phyloP scores from a whole-genome alignment of 2,113 vertebrate species.

The Nerophis ophidion region DNA sequence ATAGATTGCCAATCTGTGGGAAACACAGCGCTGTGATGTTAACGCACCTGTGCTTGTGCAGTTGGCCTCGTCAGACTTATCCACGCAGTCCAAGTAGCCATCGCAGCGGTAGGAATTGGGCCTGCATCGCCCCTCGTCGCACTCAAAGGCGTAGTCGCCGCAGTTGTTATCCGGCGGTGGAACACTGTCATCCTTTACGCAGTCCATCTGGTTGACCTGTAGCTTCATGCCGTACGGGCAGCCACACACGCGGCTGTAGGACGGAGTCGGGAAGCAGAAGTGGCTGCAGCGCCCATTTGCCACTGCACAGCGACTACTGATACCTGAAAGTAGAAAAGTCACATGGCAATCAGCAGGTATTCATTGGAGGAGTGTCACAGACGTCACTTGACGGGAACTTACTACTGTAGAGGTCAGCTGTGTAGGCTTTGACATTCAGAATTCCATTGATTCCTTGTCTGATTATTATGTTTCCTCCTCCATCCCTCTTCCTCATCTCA shows the following conservation, averaged over 20 bases:
- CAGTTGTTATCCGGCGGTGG: constrained; percentile 58
- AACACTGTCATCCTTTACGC: constrained; percentile 61
- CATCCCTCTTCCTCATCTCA: constrained; percentile 64
- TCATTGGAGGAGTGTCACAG: neutral
- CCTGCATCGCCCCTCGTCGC: constrained; percentile 60
- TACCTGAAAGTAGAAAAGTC: neutral
- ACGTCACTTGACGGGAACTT: constrained; percentile 23
- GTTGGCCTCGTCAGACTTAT: constrained; percentile 65
- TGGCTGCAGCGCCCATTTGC: constrained; percentile 68
- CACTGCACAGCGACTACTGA: constrained; percentile 41
- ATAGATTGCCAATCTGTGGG: too few species aligned
- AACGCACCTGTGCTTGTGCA: constrained; percentile 60
- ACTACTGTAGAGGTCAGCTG: constrained; percentile 56
- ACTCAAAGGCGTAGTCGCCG: constrained; percentile 54
- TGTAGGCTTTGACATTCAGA: constrained; percentile 64
- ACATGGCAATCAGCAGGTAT: neutral
- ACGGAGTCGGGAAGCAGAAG: constrained; percentile 67
- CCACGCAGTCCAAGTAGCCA: constrained; percentile 56
- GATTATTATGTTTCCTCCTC: constrained; percentile 54
- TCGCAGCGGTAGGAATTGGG: constrained; percentile 64
- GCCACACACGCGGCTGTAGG: constrained; percentile 53
- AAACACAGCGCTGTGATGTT: neutral
- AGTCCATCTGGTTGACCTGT: constrained; percentile 55
- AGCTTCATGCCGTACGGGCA: constrained; percentile 70
- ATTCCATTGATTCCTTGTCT: constrained; percentile 58